Evolutionary conservation across 2,113 vertebrate genomes (phyloP).

Genomic region (Calyptommatus sinebrachiatus): DNA sequence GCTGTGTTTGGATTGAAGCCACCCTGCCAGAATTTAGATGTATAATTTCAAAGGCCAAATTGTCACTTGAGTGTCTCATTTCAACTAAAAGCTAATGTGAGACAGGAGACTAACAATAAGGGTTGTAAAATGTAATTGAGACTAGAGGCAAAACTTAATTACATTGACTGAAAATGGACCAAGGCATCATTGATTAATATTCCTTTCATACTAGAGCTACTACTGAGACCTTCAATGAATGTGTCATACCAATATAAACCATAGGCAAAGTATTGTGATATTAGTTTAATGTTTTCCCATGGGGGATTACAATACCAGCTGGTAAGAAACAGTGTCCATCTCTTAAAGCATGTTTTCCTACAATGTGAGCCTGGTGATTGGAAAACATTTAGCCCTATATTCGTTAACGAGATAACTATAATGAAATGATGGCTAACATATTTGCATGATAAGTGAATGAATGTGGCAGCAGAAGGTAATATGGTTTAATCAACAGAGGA

Average conservation of each 20-base stretch:
- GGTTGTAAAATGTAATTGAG: slow-evolving; percentile 35
- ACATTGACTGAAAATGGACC: slow-evolving; percentile 36
- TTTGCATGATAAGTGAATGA: background rate
- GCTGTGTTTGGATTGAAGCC: slow-evolving; percentile 1
- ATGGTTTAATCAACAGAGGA: background rate
- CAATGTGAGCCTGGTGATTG: background rate
- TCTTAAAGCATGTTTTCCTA: background rate
- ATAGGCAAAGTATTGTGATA: background rate
- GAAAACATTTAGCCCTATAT: background rate
- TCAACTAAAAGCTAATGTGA: slow-evolving; percentile 30
- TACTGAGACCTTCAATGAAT: slow-evolving; percentile 19
- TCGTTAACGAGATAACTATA: background rate
- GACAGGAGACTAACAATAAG: slow-evolving; percentile 35
- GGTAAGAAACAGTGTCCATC: background rate
- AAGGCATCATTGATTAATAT: slow-evolving; percentile 41
- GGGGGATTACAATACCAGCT: background rate
- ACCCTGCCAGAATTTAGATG: background rate
- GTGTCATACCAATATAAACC: background rate
- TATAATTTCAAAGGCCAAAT: slow-evolving; percentile 32
- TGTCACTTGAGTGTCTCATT: slow-evolving; percentile 31
- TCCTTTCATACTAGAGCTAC: slow-evolving; percentile 1
- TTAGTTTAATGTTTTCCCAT: background rate
- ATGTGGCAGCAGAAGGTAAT: slow-evolving; percentile 1
- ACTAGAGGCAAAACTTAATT: slow-evolving; percentile 45
- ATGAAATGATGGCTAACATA: background rate